Percentiles rank a stretch among this genome's conserved stretches.
Conservation (phyloP, 1,140 invertebrate genomes). For the Limonius californicus region DNA sequence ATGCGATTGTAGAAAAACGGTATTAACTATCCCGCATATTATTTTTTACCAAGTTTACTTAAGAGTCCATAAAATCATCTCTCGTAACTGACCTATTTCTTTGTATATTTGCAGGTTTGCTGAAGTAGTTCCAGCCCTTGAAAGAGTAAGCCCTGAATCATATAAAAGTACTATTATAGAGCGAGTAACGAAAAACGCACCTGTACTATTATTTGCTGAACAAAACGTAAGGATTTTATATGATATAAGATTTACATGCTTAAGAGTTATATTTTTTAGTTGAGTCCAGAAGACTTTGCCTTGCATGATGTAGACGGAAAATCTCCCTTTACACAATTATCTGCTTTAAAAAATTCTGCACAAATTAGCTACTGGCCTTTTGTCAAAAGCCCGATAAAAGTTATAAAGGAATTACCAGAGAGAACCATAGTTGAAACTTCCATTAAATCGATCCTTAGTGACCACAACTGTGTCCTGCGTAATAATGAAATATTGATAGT, state of each 20-base stretch:
- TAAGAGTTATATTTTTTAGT: constrained; percentile 31
- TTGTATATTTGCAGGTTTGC: constrained; percentile 27
- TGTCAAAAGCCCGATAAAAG: constrained; percentile 41
- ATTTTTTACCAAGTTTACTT: no score
- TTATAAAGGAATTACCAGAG: constrained; percentile 32
- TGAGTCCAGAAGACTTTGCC: constrained; percentile 46
- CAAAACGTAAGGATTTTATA: constrained; percentile 37
- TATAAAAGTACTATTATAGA: constrained; percentile 41
- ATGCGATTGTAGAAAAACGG: no score
- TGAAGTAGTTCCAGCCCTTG: constrained; percentile 37
- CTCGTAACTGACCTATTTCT: not conserved
- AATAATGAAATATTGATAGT: constrained; percentile 42
- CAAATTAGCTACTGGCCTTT: constrained; percentile 40
- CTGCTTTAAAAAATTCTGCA: constrained; percentile 28
- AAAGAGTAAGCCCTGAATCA: constrained; percentile 38
- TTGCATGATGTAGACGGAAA: constrained; percentile 33
- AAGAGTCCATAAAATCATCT: not conserved
- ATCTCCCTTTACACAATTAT: constrained; percentile 30
- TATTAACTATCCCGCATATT: no score
- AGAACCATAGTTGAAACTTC: constrained; percentile 31
- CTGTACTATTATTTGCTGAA: constrained; percentile 43
- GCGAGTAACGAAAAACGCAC: constrained; percentile 33
- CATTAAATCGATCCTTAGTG: constrained; percentile 28
- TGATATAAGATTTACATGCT: not conserved
- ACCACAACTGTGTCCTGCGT: constrained; percentile 33